Evolutionary conservation across 2,888 invertebrate species (phyloP).

Genomic region (Apotomis capreana): DNA sequence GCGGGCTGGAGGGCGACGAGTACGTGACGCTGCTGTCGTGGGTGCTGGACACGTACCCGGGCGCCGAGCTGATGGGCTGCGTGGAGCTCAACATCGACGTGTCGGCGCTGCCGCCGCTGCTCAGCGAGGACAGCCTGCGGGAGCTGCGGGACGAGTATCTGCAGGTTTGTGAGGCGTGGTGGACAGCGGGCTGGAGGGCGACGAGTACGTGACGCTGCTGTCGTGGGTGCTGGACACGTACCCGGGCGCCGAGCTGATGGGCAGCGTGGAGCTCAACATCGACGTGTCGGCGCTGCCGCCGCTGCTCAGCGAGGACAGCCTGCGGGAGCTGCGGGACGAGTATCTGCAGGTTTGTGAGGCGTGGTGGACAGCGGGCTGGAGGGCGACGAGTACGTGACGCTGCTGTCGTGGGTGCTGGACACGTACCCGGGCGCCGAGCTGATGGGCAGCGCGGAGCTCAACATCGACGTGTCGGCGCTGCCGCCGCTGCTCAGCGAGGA

Average conservation of each 20-base stretch:
- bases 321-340: constrained; percentile 91
- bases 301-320: constrained; percentile 88
- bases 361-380: constrained; percentile 94
- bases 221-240: constrained; percentile 97
- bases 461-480: constrained; percentile 87
- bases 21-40: constrained; percentile 97
- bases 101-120: constrained; percentile 88
- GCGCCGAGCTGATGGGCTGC: constrained; percentile 93
- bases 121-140: constrained; percentile 89
- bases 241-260: constrained; percentile 93
- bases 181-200: constrained; percentile 92
- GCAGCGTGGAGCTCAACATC: constrained; percentile 92
- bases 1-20: constrained; percentile 97
- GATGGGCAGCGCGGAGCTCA: constrained; percentile 93
- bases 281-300: constrained; percentile 88
- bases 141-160: constrained; percentile 93
- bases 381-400: constrained; percentile 98
- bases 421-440: constrained; percentile 95
- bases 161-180: too few species aligned
- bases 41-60: constrained; percentile 95
- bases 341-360: constrained; percentile 91
- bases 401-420: constrained; percentile 96
- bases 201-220: constrained; percentile 97
- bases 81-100: constrained; percentile 91
- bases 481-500: constrained; percentile 90